Evolutionary conservation across 37 sponge, comb jelly and placozoan genomes (phyloP).

Genomic region (Geodia barretti): DNA sequence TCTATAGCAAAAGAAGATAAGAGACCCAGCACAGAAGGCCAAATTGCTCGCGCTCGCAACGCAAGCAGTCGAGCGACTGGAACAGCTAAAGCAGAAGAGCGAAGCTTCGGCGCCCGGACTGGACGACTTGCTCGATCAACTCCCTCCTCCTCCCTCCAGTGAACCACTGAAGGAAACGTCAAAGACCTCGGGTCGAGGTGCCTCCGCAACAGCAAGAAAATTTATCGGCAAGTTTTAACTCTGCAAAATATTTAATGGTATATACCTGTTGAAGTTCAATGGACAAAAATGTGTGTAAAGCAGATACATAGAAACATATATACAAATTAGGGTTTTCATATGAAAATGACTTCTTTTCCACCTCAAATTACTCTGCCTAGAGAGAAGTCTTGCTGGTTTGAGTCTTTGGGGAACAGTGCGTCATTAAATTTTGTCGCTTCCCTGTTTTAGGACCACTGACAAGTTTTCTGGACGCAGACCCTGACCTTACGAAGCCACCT

Average conservation of each 20-base stretch:
- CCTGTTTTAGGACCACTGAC: slow-evolving; percentile 40
- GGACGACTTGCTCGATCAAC: slow-evolving; percentile 6
- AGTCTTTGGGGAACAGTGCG: background rate
- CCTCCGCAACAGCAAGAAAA: background rate
- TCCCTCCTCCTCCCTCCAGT: slow-evolving; percentile 31
- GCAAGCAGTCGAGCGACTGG: slow-evolving; percentile 48
- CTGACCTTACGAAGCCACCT: slow-evolving; percentile 24
- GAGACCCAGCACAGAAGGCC: slow-evolving; percentile 16
- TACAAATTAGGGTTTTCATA: background rate
- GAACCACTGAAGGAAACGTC: background rate
- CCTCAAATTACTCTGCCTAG: background rate
- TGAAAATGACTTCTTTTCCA: too few species aligned
- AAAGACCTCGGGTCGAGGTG: background rate
- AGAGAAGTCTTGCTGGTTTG: too few species aligned
- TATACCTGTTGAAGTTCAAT: too few species aligned
- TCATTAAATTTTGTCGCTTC: background rate
- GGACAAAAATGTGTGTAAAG: too few species aligned
- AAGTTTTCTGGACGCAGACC: slow-evolving; percentile 67
- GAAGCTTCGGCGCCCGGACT: background rate
- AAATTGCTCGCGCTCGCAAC: slow-evolving; percentile 28
- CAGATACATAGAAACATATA: too few species aligned
- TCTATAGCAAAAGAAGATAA: slow-evolving; percentile 42
- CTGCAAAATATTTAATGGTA: too few species aligned
- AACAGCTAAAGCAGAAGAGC: slow-evolving; percentile 29
- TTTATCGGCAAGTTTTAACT: background rate